phyloP scores from a whole-genome alignment of 2,888 invertebrate genomes.

The Stegophylla sp. region DNA sequence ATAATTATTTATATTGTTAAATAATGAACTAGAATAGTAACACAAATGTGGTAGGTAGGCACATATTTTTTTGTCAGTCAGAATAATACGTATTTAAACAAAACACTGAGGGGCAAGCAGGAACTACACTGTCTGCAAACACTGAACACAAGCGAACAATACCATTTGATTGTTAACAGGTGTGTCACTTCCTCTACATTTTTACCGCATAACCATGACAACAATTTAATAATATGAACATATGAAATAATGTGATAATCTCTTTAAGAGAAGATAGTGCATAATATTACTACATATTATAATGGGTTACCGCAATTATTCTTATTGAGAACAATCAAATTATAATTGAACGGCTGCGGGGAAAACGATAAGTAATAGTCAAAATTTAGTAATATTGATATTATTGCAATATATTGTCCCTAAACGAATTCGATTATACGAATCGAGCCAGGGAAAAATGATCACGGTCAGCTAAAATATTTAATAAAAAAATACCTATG shows the following conservation, averaged over 20 bases:
- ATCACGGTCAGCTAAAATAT: too few species aligned
- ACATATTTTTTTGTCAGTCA: neutral
- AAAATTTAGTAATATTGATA: too few species aligned
- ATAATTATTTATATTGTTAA: conserved; percentile 14
- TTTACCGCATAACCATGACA: conserved; percentile 28
- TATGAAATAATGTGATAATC: too few species aligned
- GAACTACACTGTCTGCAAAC: conserved; percentile 47
- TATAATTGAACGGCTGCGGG: too few species aligned
- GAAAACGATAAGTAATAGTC: too few species aligned
- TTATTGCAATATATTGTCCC: too few species aligned
- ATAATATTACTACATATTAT: neutral
- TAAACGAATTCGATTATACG: too few species aligned
- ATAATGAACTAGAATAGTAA: conserved; percentile 16
- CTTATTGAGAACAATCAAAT: neutral
- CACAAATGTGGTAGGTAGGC: neutral
- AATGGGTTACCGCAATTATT: neutral
- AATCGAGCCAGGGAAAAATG: too few species aligned
- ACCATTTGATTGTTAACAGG: conserved; percentile 44
- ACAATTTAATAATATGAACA: neutral
- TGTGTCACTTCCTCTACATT: conserved; percentile 52
- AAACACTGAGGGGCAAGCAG: conserved; percentile 29
- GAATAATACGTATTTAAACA: conserved; percentile 27
- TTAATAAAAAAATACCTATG: too few species aligned
- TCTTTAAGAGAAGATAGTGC: neutral
- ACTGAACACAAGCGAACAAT: conserved; percentile 23